Evolutionary conservation across 2,113 vertebrate species (phyloP), one percentile per base, ranked within the genome.

Genomic region (Cranoglanis bouderius): DNA sequence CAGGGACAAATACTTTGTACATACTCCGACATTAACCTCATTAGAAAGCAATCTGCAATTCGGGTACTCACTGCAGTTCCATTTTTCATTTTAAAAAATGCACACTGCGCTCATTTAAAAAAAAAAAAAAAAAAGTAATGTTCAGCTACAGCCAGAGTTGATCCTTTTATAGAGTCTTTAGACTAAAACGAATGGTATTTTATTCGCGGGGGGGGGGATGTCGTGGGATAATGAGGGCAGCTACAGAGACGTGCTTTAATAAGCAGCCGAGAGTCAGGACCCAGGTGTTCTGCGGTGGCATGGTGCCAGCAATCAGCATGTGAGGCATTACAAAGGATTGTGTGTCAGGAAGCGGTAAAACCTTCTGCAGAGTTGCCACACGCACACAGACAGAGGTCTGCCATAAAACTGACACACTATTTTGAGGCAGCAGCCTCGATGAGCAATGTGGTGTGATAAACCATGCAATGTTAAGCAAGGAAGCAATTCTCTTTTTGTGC

Each of bases 261-360:
- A 82, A 70, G 86, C 13, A 13, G 46, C 80, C 10, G 40, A 87
- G 65, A 55, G 46, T 67, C 86, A 38, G 77, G 61, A 35, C 77
- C 78, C 77, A 82, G 86, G 86, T 82, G 86, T 38, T 53, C n/a
- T 55, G 51, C 3, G 26, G 2, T 87, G 86, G 86, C 61, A 29
- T 16, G 18, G 46, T 67, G 46, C 86, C 77, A 80, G 40, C 1
- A 10, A 43, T 21, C 57, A 81, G 57, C 75, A 38, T 38, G 46
- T 49, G 21, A 67, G 55, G 49, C 57, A 80, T 65, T 51, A 77
- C 85, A 77, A 61, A 61, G 43, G 40, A 49, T 43, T 63, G 85
- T 21, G 38, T 40, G 24, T 26, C 29, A 65, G 75, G n/a, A 81
- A 81, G 86, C 59, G 35, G 57, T 32, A 57, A 88, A 72, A 61